These are phyloP conservation scores for Lacanobia oleracea DNA, from an alignment of 2,888 invertebrate species.

Conservation along the genomic window DNA sequence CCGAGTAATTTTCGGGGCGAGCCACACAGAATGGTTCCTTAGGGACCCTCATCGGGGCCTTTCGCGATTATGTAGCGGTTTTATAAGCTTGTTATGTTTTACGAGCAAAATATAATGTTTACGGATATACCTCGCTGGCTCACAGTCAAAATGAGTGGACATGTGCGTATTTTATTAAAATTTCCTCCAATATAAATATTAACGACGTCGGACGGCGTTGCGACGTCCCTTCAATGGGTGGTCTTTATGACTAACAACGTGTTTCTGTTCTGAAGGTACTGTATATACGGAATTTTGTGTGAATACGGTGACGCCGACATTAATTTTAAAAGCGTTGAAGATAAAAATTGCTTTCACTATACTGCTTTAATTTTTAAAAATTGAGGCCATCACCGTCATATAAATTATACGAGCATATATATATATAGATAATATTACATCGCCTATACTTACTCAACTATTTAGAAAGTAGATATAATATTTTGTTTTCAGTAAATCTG, in stretches of 20 bases:
- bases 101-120: constrained; percentile 84
- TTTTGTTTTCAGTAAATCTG: constrained; percentile 41
- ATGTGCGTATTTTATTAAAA: constrained; percentile 72
- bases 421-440: no score
- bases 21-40: constrained; percentile 84
- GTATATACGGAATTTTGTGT: constrained; percentile 29
- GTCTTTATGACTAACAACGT: constrained; percentile 57
- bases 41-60: constrained; percentile 83
- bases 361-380: constrained; percentile 60
- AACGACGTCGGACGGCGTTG: constrained; percentile 39
- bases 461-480: constrained; percentile 22
- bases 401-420: no score
- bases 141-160: constrained; percentile 70
- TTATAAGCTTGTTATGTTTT: constrained; percentile 90
- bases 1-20: constrained; percentile 89
- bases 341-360: constrained; percentile 46
- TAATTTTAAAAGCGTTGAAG: constrained; percentile 36
- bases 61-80: constrained; percentile 87
- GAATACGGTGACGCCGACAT: constrained; percentile 27
- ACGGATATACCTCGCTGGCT: constrained; percentile 78
- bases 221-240: constrained; percentile 51
- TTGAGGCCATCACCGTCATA: constrained; percentile 19
- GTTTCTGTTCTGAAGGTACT: constrained; percentile 34
- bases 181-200: constrained; percentile 69
- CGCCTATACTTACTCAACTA: constrained; percentile 23